Percentiles rank a stretch among this genome's conserved stretches.
phyloP scores from a whole-genome alignment of 2,888 invertebrate species.

The Scaptomyza caliginosa region DNA sequence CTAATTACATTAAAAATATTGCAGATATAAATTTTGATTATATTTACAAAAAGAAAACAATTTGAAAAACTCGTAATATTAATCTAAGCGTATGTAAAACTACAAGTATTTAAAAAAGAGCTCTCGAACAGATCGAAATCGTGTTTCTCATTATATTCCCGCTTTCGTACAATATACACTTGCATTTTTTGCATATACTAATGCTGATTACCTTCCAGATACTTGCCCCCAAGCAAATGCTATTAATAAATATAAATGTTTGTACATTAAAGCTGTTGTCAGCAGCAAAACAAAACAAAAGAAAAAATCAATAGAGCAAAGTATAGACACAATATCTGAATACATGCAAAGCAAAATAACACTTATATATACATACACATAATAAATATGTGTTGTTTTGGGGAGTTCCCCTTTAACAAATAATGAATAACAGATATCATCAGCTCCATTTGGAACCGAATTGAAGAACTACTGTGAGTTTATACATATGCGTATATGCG shows the following conservation, averaged over 20 bases:
- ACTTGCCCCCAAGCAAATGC: slow-evolving; percentile 12
- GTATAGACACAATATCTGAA: neutral
- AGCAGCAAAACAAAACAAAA: slow-evolving; percentile 6
- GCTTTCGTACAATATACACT: slow-evolving; percentile 20
- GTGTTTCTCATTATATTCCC: slow-evolving; percentile 26
- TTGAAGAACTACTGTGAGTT: slow-evolving; percentile 30
- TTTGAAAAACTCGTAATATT: slow-evolving; percentile 48
- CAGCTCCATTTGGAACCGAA: slow-evolving; percentile 28
- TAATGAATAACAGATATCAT: slow-evolving; percentile 34
- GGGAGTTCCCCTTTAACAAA: neutral
- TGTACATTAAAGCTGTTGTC: slow-evolving; percentile 19
- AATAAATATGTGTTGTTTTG: neutral
- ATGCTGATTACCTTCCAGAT: slow-evolving; percentile 29
- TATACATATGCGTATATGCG: slow-evolving; percentile 51
- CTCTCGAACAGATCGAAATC: slow-evolving; percentile 28
- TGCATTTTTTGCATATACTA: slow-evolving; percentile 32
- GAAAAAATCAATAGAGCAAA: neutral
- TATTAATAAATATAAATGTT: slow-evolving; percentile 9
- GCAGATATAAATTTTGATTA: slow-evolving; percentile 65
- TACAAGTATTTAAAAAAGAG: slow-evolving; percentile 28
- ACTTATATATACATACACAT: no score
- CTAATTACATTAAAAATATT: slow-evolving; percentile 6
- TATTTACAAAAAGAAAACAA: slow-evolving; percentile 62
- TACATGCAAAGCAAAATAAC: neutral
- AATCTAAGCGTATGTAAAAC: slow-evolving; percentile 51